Percentiles rank a stretch among this genome's conserved stretches.
Conservation (phyloP, 2,888 invertebrate genomes). For the Drosophila engyochracea region DNA sequence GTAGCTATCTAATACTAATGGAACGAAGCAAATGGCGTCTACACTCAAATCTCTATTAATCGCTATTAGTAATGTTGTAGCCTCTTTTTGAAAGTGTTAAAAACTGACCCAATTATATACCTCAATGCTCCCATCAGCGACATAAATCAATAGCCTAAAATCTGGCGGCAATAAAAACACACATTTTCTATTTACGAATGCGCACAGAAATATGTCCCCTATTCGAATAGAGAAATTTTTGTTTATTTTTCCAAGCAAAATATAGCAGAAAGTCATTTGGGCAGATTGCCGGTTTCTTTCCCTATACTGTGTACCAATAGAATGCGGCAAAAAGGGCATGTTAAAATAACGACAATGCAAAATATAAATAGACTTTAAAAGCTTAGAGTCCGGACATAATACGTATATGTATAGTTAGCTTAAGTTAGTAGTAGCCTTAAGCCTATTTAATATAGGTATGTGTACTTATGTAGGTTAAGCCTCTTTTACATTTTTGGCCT, state of each 20-base stretch:
- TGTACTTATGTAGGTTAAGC: neutral
- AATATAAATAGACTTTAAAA: neutral
- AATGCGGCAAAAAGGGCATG: neutral
- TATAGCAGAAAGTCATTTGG: slow-evolving; percentile 8
- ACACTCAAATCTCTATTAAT: neutral
- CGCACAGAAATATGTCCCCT: slow-evolving; percentile 7
- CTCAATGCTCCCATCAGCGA: neutral
- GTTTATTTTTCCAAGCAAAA: slow-evolving; percentile 9
- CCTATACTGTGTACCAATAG: slow-evolving; percentile 22
- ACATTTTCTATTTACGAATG: slow-evolving; percentile 20
- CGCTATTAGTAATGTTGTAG: neutral
- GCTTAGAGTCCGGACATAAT: neutral
- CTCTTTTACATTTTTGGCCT: neutral
- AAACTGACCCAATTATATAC: neutral
- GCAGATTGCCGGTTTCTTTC: neutral
- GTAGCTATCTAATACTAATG: neutral
- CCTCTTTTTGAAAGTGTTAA: neutral
- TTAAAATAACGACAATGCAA: neutral
- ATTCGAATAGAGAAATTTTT: slow-evolving; percentile 11
- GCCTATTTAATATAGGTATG: neutral
- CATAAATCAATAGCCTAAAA: slow-evolving; percentile 1
- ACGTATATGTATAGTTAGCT: neutral
- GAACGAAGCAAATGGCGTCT: neutral
- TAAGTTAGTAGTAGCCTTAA: neutral
- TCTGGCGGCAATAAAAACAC: slow-evolving; percentile 11